These are phyloP conservation scores for Hyaena hyaena DNA, from an alignment of 2,113 vertebrate genomes.

Conservation along the genomic window DNA sequence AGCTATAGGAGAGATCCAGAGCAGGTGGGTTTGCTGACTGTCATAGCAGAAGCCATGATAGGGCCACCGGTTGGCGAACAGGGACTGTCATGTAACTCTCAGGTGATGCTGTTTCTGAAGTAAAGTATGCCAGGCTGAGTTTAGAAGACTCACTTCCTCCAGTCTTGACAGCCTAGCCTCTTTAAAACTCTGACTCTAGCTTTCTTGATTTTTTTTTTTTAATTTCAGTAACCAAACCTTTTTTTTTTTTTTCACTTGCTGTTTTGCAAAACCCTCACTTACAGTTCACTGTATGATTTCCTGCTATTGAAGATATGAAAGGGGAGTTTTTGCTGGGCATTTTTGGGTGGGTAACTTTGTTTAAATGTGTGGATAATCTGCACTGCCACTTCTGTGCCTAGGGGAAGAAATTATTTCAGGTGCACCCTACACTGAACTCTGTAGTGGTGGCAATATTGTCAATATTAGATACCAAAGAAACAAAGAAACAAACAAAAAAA, in stretches of 20 bases:
- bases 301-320: neutral
- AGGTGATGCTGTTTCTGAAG: neutral
- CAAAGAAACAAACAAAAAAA: neutral
- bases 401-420: neutral
- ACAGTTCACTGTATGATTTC: neutral
- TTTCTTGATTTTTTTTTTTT: constrained; percentile 32
- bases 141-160: neutral
- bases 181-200: neutral
- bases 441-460: neutral
- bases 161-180: neutral
- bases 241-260: neutral
- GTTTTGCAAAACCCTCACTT: neutral
- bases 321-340: neutral
- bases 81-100: neutral
- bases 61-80: neutral
- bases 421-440: neutral
- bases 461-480: neutral
- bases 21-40: neutral
- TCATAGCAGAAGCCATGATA: neutral
- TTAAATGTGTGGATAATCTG: neutral
- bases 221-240: neutral
- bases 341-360: neutral
- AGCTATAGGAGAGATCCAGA: neutral
- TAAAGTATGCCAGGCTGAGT: neutral
- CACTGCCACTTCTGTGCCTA: neutral